Evolutionary conservation across 2,888 invertebrate genomes (phyloP), one percentile per base, ranked within the genome.

Genomic region (Pachliopta kotzebuea): DNA sequence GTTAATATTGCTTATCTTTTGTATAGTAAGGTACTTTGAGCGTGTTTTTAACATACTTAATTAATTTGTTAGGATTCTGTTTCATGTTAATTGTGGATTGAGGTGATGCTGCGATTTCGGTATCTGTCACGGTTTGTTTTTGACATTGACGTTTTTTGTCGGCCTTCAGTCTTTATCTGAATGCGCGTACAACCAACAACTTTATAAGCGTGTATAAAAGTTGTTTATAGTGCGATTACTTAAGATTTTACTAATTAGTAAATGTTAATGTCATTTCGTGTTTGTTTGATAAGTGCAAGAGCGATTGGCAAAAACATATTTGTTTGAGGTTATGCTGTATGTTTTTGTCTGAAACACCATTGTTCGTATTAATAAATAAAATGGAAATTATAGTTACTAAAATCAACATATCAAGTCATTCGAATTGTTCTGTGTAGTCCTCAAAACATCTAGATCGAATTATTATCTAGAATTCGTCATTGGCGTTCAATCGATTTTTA

Each of bases 1-100:
- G 81, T 84, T 83, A 82, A 85, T 86, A 87, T 86, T 81, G 79
- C 79, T 86, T 85, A 85, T 86, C 83, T 85, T 82, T 83, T 80
- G 80, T 85, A 78, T 78, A 76, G 72, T 72, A 73, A 73, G 73
- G 69, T 74, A 72, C 74, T 76, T 76, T 23, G 60, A 20, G 74
- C 74, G 75, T 80, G 75, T 75, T 74, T 75, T 73, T 29, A 60
- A 45, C 49, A 31, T 53, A 74, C 72, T 74, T 76, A 79, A 80
- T 81, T 79, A 81, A 80, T 79, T 80, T 79, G 75, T 77, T 72
- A 71, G 74, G 73, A 73, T 74, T 74, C 72, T 71, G 69, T 70
- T 71, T 69, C 62, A 67, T 69, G 71, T 72, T 72, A 68, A 69
- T 70, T 68, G 61, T 68, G 57, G 63, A 64, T 65, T 58, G 68